Percentiles rank a stretch among this genome's conserved stretches.
phyloP scores from a whole-genome alignment of 2,888 invertebrate species.

The Drosophila prostipennis region DNA sequence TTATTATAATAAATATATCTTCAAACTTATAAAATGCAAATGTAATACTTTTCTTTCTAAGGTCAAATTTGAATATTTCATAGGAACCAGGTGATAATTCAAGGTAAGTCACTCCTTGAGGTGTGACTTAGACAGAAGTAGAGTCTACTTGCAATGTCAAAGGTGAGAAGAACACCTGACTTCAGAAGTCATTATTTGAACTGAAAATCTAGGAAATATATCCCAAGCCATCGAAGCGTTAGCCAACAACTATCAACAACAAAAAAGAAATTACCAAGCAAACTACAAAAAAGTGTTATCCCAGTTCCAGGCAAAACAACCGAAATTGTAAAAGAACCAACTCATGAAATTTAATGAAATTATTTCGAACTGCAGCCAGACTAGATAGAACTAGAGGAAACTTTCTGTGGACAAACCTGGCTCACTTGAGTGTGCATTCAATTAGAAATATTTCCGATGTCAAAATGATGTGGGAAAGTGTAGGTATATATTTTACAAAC shows the following conservation, averaged over 20 bases:
- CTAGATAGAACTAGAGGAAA: constrained; percentile 24
- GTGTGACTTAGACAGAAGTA: constrained; percentile 17
- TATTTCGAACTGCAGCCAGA: constrained; percentile 49
- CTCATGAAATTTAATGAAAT: constrained; percentile 75
- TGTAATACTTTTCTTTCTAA: neutral
- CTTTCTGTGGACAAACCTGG: constrained; percentile 25
- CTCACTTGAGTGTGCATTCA: constrained; percentile 63
- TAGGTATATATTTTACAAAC: constrained; percentile 37
- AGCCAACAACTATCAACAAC: constrained; percentile 9
- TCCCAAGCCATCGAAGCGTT: neutral
- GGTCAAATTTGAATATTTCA: neutral
- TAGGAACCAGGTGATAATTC: neutral
- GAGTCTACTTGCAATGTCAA: neutral
- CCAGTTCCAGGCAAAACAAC: neutral
- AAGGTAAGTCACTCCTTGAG: constrained; percentile 4
- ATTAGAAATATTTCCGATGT: constrained; percentile 64
- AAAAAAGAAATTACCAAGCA: constrained; percentile 14
- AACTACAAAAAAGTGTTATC: constrained; percentile 4
- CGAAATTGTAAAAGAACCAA: constrained; percentile 46
- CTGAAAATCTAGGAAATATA: neutral
- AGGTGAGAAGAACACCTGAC: constrained; percentile 14
- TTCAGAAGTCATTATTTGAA: constrained; percentile 12
- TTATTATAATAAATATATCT: neutral
- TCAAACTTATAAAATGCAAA: neutral
- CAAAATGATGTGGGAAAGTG: constrained; percentile 73